Evolutionary conservation across 1,140 invertebrate genomes (phyloP), one percentile per base, ranked within the genome.

Genomic region (Gonatopus flavifemur): DNA sequence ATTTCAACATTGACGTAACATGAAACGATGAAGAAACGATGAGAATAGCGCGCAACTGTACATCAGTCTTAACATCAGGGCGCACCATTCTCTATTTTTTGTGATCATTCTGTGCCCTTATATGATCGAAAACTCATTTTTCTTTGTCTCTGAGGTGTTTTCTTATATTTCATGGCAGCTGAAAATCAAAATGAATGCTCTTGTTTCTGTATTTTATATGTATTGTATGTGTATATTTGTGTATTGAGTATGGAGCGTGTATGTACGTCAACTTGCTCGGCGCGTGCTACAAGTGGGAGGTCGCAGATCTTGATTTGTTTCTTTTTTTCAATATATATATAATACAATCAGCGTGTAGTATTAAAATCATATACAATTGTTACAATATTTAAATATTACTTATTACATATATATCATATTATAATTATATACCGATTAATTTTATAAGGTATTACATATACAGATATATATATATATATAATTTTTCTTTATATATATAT

Each of bases 281-380:
- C 55, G 64, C 55, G 56, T 72, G 69, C 71, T 74, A 76, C 66
- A 77, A 76, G 73, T 77, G 74, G 73, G 73, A 76, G 69, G 74
- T 76, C 72, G 70, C 73, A 76, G 72, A 76, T 78, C 69, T 70
- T n/a, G n/a, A n/a, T n/a, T n/a, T n/a, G n/a, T n/a, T n/a, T n/a
- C n/a, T n/a, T n/a, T n/a, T n/a, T n/a, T n/a, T 75, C 74, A 67
- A 73, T 74, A 74, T 74, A 71, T 72, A 77, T 77, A 77, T 77
- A 75, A 76, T 78, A 78, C 76, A 77, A 76, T 76, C 73, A 77
- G 74, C 72, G 67, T 77, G 69, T 76, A 77, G 69, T 77, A 77
- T 68, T 76, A 77, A 77, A 77, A 77, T 77, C 75, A 77, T 77
- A 77, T 77, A 77, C 75, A 77, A 76, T 77, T 77, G 72, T 77